Percentiles rank a stretch among this genome's conserved stretches.
phyloP scores from a whole-genome alignment of 2,888 invertebrate species.

The Camptogramma bilineatum region DNA sequence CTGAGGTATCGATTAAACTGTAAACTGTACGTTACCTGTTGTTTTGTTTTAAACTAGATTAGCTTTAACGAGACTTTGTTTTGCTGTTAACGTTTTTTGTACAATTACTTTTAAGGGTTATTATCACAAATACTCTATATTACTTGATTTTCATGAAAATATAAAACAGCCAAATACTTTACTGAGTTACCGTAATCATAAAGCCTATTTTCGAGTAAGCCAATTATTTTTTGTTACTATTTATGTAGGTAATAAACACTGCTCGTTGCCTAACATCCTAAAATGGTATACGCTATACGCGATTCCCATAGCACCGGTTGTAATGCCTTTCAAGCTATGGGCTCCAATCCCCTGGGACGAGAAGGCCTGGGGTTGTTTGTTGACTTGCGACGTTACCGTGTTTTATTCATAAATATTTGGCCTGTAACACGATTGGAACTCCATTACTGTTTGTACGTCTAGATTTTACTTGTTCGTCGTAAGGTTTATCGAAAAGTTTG shows the following conservation, averaged over 20 bases:
- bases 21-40: slow-evolving; percentile 13
- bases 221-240: background rate
- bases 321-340: slow-evolving; percentile 18
- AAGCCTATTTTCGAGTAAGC: background rate
- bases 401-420: slow-evolving; percentile 47
- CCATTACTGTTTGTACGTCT: slow-evolving; percentile 27
- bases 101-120: background rate
- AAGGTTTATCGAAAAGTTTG: background rate
- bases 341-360: slow-evolving; percentile 25
- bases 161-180: background rate
- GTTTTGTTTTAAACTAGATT: slow-evolving; percentile 13
- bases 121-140: no score
- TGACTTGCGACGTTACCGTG: slow-evolving; percentile 44
- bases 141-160: no score
- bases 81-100: background rate
- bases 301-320: slow-evolving; percentile 3
- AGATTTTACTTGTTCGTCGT: background rate
- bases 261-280: background rate
- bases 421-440: slow-evolving; percentile 37
- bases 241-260: background rate
- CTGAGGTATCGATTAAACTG: slow-evolving; percentile 20
- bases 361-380: slow-evolving; percentile 39
- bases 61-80: background rate
- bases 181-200: background rate
- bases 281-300: background rate